Base-by-base conservation (phyloP, 1,140 invertebrate species). In the Latrodectus geometricus region DNA sequence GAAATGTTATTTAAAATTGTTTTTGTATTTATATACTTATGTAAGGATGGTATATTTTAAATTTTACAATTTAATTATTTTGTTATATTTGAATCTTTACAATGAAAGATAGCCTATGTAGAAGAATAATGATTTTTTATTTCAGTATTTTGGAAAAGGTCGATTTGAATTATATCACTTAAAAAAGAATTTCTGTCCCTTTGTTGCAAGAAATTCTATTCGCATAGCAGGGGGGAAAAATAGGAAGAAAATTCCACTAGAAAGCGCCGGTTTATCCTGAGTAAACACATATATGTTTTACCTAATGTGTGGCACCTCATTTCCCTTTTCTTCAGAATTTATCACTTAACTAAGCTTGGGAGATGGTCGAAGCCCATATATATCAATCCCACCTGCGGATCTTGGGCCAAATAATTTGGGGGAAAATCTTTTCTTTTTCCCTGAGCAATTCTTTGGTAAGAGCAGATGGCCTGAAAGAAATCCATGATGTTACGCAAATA, bases 331-430 rank as follows among this genome's bases (percentile, higher is more conserved):
- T 50, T 3, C 20, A 86, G 61, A 87, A 87, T 87, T 87, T 72
- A 87, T 87, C 77, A 75, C 85, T 79, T 86, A 87, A 87, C 85
- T 87, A 87, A 80, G 85, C 85, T 80, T 20, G 11, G 54, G 21
- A n/a, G 35, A 56, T 56, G 48, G 14, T 56, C 23, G 21, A 21
- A 20, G 20, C 73, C 35, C 52, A 49, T 56, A 86, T 86, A 23
- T 61, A 85, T 78, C 74, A 78, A 70, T 70, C 74, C 66, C 76
- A 80, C 85, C 85, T 86, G 74, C 66, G 76, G 76, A 86, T 70
- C 72, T 75, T 49, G 17, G 50, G 56, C 68, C 74, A 50, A 77
- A 80, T 80, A 73, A 79, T 87, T 87, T 75, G 74, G 35, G 35
- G 56, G 61, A 70, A 70, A 86, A 78, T 79, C 69, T 80, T 87